Evolutionary conservation across 2,797 vertebrate genomes (phyloP).

Genomic region (Phalanger gymnotis): DNA sequence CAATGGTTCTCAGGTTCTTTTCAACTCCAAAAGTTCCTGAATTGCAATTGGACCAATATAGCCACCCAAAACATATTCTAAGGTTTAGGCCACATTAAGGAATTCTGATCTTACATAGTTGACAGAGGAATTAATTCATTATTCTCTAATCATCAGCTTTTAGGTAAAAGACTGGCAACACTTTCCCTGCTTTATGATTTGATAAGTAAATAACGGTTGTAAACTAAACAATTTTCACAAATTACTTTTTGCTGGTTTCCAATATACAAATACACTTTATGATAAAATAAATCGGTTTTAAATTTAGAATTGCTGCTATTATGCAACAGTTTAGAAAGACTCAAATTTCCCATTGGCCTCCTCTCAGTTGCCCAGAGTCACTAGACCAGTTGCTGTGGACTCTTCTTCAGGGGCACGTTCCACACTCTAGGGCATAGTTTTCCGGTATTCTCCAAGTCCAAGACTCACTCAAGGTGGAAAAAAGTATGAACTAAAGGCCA

Average conservation of each 20-base stretch:
- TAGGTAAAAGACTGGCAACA: background rate
- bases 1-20: background rate
- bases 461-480: background rate
- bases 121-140: background rate
- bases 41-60: background rate
- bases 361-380: background rate
- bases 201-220: background rate
- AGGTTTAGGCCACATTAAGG: background rate
- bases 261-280: background rate
- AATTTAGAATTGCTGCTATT: background rate
- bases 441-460: background rate
- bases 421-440: background rate
- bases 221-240: background rate
- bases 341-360: background rate
- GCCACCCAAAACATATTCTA: background rate
- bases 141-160: background rate
- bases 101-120: background rate
- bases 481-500: background rate
- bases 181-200: background rate
- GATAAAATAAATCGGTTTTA: background rate
- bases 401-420: background rate
- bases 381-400: background rate
- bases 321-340: background rate
- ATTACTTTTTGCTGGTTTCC: background rate
- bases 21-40: background rate